Percentiles rank a stretch among this genome's conserved stretches.
phyloP scores from a whole-genome alignment of 1,140 invertebrate genomes.

The Sesamia nonagrioides region DNA sequence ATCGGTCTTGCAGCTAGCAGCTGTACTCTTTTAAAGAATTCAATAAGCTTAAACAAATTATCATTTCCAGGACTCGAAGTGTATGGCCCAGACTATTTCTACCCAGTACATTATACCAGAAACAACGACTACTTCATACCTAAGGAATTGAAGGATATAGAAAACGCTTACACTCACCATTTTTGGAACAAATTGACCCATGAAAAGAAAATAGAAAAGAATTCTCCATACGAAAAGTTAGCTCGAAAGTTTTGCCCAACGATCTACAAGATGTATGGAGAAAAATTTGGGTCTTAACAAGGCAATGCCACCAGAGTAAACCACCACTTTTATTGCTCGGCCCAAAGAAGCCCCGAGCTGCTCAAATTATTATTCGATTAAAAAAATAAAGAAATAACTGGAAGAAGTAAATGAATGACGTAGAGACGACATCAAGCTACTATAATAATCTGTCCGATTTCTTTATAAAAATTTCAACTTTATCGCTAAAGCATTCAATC shows the following conservation, averaged over 20 bases:
- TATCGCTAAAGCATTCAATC: no score
- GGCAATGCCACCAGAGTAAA: no score
- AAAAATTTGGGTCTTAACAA: conserved; percentile 53
- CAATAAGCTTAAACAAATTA: not conserved
- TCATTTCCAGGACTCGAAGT: conserved; percentile 88
- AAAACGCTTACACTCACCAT: conserved; percentile 43
- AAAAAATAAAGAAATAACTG: no score
- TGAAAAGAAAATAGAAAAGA: conserved; percentile 26
- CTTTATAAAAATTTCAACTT: no score
- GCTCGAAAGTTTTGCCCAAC: conserved; percentile 67
- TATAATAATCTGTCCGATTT: no score
- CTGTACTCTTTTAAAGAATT: no score
- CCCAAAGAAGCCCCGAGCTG: not conserved
- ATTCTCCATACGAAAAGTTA: conserved; percentile 48
- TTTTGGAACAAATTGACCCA: conserved; percentile 55
- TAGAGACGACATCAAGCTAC: no score
- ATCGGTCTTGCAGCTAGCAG: no score
- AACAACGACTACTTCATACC: conserved; percentile 90
- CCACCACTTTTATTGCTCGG: not conserved
- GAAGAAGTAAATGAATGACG: not conserved
- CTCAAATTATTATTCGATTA: not conserved
- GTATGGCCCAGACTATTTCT: conserved; percentile 89
- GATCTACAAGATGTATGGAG: conserved; percentile 76
- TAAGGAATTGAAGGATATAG: conserved; percentile 52
- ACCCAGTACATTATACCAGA: conserved; percentile 89